Base-by-base conservation (phyloP, 2,113 vertebrate species). In the Myocastor coypus region DNA sequence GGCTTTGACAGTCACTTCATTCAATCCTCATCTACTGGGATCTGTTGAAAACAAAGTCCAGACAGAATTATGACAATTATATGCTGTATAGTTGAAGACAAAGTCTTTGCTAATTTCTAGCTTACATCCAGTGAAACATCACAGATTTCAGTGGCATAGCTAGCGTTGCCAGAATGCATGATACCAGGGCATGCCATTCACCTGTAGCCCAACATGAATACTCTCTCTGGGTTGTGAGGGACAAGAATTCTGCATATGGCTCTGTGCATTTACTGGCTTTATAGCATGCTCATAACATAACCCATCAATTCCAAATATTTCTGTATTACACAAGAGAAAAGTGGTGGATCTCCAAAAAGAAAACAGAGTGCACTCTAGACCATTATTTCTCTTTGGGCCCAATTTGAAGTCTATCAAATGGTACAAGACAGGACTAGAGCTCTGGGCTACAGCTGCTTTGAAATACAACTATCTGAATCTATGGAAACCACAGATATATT, bases 1-100 rank as follows among this genome's bases (percentile, higher is more conserved):
- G 96, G 95, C 95, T 98, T 97, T 98, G 96, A 97, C 30, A 91
- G 85, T 98, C 96, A 98, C 95, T 98, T 97, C 95, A 95, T 98
- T 98, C 97, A 98, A 92, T 97, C 96, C 96, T 98, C 97, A 97
- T 86, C 83, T 92, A 98, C 68, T 96, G 95, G 97, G 89, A 98
- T 97, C 98, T 98, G 96, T 98, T 98, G 97, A 95, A 98, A 98
- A 98, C 95, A 98, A 98, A 98, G 96, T 89, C 96, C 97, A 98
- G 92, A 97, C 34, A 98, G 81, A 97, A 97, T 97, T 98, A 97
- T 87, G 98, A 97, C 92, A 28, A n/a, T 57, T 66, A 61, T 22
- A 50, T 88, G 52, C 57, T 91, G 97, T 97, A 80, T n/a, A 85
- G 52, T 10, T 59, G 83, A 89, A 94, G 92, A 68, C 85, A 82